These are phyloP conservation scores for Buceros bicornis DNA, from an alignment of 2,797 vertebrate species.

Conservation along the genomic window DNA sequence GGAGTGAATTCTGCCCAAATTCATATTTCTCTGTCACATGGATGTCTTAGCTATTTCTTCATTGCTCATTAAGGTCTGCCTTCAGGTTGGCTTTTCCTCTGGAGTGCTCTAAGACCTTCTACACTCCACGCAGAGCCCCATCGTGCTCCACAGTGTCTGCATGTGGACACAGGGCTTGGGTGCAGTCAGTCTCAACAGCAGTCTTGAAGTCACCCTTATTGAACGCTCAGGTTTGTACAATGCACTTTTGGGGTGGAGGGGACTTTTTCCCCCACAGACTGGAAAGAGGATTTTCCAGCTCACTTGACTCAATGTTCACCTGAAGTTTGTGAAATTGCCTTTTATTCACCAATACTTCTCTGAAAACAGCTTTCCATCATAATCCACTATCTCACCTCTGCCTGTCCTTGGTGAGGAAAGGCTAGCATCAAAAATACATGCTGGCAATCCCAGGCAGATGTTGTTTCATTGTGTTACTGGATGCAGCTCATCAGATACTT, in stretches of 20 bases:
- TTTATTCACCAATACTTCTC: neutral
- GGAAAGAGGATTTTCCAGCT: neutral
- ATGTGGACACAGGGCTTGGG: accelerated
- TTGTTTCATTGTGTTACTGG: neutral
- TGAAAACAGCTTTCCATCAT: neutral
- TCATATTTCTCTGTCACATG: neutral
- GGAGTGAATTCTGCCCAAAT: neutral
- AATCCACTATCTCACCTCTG: neutral
- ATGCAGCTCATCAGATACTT: neutral
- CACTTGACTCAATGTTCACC: neutral
- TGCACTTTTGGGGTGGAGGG: accelerated
- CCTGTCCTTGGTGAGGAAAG: neutral
- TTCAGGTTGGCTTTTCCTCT: neutral
- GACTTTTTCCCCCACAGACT: neutral
- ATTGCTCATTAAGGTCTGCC: neutral
- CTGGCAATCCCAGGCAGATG: neutral
- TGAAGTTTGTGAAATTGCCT: neutral
- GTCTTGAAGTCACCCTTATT: neutral
- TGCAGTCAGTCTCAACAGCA: accelerated
- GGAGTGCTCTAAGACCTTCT: neutral
- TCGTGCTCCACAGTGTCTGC: neutral
- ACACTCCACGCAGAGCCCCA: neutral
- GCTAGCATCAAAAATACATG: neutral
- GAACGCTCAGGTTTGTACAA: neutral
- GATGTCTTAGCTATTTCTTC: neutral